Evolutionary conservation across 2,797 vertebrate genomes (phyloP).

Genomic region (Acrossocheilus wenchowensis): DNA sequence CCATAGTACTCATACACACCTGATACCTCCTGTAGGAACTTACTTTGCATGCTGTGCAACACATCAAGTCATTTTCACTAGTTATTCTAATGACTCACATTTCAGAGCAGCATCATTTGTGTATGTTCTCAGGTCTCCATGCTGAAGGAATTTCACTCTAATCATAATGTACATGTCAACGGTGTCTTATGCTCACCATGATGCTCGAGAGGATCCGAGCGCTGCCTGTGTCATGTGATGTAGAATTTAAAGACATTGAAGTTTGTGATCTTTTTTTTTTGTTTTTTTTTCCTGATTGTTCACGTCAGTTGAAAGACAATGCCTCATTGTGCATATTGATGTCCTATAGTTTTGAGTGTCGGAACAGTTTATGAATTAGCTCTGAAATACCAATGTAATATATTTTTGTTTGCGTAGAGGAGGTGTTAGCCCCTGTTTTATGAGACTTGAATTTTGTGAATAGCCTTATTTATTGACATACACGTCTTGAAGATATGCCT

Average conservation of each 20-base stretch:
- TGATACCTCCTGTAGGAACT: background rate
- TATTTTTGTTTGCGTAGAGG: slow-evolving; percentile 63
- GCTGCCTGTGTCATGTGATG: background rate
- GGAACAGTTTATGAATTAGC: slow-evolving; percentile 41
- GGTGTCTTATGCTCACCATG: background rate
- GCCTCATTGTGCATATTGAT: slow-evolving; percentile 35
- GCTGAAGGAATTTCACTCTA: slow-evolving; percentile 24
- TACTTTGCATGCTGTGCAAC: background rate
- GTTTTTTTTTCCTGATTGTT: background rate
- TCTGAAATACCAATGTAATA: slow-evolving; percentile 53
- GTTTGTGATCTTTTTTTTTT: background rate
- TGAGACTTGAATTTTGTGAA: slow-evolving; percentile 60
- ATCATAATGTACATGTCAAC: background rate
- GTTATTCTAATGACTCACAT: background rate
- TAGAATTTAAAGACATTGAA: slow-evolving; percentile 9
- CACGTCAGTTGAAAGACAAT: background rate
- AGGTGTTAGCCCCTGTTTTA: slow-evolving; percentile 53
- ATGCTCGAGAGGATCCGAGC: background rate
- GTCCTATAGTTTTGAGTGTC: slow-evolving; percentile 62
- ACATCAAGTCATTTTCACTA: background rate
- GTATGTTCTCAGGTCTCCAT: background rate
- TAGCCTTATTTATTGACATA: slow-evolving; percentile 69
- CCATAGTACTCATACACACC: slow-evolving; percentile 37
- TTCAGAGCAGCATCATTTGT: background rate
- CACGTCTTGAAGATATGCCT: slow-evolving; percentile 48